Evolutionary conservation across 2,888 invertebrate genomes (phyloP).

Genomic region (Phrixothrix hirtus): DNA sequence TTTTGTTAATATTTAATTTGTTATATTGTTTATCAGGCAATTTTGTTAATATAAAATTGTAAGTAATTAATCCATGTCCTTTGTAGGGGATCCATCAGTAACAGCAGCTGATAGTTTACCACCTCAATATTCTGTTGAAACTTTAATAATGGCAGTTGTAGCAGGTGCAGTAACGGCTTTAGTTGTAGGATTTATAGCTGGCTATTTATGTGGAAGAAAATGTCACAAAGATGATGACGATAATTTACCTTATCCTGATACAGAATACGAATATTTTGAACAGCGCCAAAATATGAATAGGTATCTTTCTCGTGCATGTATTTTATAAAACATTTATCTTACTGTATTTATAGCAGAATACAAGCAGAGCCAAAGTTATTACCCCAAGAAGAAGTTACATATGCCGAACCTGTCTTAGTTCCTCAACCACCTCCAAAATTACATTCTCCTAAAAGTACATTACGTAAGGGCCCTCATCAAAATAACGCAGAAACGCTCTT

Average conservation of each 20-base stretch:
- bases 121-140: slow-evolving; percentile 87
- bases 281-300: slow-evolving; percentile 91
- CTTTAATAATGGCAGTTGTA: slow-evolving; percentile 85
- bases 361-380: slow-evolving; percentile 86
- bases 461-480: slow-evolving; percentile 70
- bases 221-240: slow-evolving; percentile 93
- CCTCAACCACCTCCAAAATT: slow-evolving; percentile 77
- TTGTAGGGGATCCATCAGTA: slow-evolving; percentile 78
- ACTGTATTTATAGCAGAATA: too few species aligned
- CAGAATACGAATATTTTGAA: slow-evolving; percentile 93
- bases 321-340: too few species aligned
- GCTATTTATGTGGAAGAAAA: slow-evolving; percentile 87
- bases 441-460: slow-evolving; percentile 79
- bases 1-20: too few species aligned
- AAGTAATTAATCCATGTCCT: too few species aligned
- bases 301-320: too few species aligned
- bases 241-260: slow-evolving; percentile 90
- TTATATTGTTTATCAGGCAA: too few species aligned
- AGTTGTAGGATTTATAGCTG: slow-evolving; percentile 87
- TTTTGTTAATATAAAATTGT: too few species aligned
- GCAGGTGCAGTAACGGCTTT: slow-evolving; percentile 88
- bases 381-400: slow-evolving; percentile 88
- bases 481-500: slow-evolving; percentile 82
- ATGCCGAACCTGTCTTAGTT: slow-evolving; percentile 84
- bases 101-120: slow-evolving; percentile 79